Conservation (phyloP, 2,113 vertebrate genomes). For the Lichenostomus cassidix region DNA sequence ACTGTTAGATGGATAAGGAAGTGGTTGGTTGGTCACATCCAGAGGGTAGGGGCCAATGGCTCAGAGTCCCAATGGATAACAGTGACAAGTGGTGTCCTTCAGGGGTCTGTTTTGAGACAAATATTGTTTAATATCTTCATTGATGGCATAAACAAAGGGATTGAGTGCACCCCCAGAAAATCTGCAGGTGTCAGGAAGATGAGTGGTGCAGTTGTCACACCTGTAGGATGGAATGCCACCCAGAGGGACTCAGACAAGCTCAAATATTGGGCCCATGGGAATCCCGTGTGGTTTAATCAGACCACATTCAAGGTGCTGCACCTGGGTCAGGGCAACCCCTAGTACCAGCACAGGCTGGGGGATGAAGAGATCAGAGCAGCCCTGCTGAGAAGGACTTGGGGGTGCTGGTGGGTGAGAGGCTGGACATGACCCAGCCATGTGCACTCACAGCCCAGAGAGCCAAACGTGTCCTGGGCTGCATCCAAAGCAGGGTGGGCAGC, state of each 20-base stretch:
- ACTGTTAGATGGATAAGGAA: not conserved
- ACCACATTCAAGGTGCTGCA: not conserved
- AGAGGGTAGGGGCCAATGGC: not conserved
- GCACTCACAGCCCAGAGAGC: no score
- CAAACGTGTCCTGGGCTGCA: not conserved
- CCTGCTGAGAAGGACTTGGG: not conserved
- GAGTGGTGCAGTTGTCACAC: not conserved
- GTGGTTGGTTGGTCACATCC: no score
- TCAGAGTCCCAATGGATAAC: not conserved
- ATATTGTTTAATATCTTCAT: not conserved
- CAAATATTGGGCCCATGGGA: no score
- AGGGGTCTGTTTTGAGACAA: not conserved
- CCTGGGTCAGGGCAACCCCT: rapidly evolving
- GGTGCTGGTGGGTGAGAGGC: not conserved
- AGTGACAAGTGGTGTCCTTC: not conserved
- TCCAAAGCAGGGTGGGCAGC: rapidly evolving
- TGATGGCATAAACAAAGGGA: not conserved
- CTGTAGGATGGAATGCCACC: not conserved
- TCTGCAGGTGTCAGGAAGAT: not conserved
- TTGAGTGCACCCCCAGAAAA: not conserved
- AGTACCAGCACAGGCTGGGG: rapidly evolving
- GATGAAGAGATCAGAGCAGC: not conserved
- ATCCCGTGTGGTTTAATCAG: not conserved
- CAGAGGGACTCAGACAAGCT: not conserved
- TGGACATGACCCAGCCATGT: not conserved